These are phyloP conservation scores for Thymelicus sylvestris DNA, from an alignment of 2,888 invertebrate species.

Conservation along the genomic window DNA sequence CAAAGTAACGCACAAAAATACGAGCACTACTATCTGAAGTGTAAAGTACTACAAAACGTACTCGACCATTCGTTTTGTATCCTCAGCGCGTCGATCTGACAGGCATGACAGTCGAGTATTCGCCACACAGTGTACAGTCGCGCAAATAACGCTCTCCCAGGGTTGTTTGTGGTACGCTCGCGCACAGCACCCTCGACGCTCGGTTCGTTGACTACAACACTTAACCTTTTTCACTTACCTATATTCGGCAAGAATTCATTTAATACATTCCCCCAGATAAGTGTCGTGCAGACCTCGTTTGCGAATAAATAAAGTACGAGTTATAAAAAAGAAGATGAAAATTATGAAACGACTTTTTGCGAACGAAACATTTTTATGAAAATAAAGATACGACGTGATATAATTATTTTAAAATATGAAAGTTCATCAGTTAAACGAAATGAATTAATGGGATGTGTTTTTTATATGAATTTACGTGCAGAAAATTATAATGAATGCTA, in stretches of 20 bases:
- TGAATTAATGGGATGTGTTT: neutral
- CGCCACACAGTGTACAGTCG: slow-evolving; percentile 22
- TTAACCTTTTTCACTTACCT: slow-evolving; percentile 29
- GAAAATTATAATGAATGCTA: neutral
- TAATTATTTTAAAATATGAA: neutral
- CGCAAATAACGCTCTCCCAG: slow-evolving; percentile 20
- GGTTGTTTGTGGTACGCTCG: slow-evolving; percentile 35
- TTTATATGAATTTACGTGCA: neutral
- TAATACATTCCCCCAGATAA: slow-evolving; percentile 17
- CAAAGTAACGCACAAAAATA: too few species aligned
- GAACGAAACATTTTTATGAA: neutral
- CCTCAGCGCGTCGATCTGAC: neutral
- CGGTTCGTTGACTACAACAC: slow-evolving; percentile 28
- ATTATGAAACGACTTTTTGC: slow-evolving; percentile 1
- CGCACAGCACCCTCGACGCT: slow-evolving; percentile 22
- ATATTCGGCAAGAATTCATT: slow-evolving; percentile 30
- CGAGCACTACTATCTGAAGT: neutral
- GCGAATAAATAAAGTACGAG: slow-evolving; percentile 8
- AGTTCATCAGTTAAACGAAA: neutral
- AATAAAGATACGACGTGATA: neutral
- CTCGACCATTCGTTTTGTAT: neutral
- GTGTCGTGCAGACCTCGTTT: slow-evolving; percentile 27
- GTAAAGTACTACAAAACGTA: neutral
- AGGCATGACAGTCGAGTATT: slow-evolving; percentile 3
- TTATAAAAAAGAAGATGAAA: slow-evolving; percentile 6